Conservation (phyloP, 2,888 invertebrate genomes). For the Acanthosepion pharaonis region DNA sequence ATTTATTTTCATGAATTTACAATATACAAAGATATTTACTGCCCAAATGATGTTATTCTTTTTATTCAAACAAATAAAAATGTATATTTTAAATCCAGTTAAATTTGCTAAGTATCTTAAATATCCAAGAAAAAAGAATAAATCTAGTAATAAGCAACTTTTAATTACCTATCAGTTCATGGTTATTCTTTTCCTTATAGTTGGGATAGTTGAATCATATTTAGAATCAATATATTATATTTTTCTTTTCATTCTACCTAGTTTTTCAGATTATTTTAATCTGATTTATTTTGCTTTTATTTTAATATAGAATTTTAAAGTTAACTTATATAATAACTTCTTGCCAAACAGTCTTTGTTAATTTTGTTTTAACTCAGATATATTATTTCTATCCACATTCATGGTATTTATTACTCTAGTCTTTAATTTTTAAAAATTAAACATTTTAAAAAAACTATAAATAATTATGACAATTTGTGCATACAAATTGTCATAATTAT, state of each 20-base stretch:
- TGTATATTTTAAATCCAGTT: background rate
- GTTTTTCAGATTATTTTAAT: no score
- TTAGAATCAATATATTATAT: background rate
- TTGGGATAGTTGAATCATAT: background rate
- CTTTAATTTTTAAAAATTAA: background rate
- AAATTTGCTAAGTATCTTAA: background rate
- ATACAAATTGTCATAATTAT: no score
- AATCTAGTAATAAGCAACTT: background rate
- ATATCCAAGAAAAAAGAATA: background rate
- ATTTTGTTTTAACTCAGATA: background rate
- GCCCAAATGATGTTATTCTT: background rate
- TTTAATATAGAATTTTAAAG: background rate
- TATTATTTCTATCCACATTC: background rate
- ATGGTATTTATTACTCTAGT: no score
- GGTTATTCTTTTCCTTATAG: background rate
- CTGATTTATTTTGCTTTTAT: conserved; percentile 5
- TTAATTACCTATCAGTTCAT: background rate
- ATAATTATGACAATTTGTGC: background rate
- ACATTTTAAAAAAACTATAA: background rate
- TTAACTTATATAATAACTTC: background rate
- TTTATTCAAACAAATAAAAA: background rate
- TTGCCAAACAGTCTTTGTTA: background rate
- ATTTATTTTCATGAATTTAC: background rate
- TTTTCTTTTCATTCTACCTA: background rate
- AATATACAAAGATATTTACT: background rate